Evolutionary conservation across 1,140 invertebrate genomes (phyloP).

Genomic region (Drosophila subobscura): DNA sequence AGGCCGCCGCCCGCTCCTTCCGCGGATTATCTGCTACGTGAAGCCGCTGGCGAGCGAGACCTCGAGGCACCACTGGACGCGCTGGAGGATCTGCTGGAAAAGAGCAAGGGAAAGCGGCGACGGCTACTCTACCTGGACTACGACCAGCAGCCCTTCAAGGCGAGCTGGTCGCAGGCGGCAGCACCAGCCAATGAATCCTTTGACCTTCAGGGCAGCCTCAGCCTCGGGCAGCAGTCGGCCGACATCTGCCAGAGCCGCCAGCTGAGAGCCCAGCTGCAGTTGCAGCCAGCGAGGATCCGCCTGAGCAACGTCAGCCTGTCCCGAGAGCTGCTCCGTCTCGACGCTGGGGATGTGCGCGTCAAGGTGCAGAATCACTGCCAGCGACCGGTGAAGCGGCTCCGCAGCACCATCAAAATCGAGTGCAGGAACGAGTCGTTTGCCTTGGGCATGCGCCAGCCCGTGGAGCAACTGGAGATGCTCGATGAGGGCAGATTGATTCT

Average conservation of each 20-base stretch:
- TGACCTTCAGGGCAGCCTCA: slow-evolving; percentile 8
- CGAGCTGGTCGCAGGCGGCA: slow-evolving; percentile 13
- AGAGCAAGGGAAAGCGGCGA: background rate
- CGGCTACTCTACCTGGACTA: slow-evolving; percentile 68
- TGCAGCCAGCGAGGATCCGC: slow-evolving; percentile 20
- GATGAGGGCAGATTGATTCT: slow-evolving; percentile 29
- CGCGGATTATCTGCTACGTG: background rate
- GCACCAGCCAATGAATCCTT: background rate
- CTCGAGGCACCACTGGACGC: background rate
- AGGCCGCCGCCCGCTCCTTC: background rate
- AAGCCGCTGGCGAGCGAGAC: too few species aligned
- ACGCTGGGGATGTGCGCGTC: background rate
- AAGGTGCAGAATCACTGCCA: slow-evolving; percentile 66
- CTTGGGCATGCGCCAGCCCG: slow-evolving; percentile 57
- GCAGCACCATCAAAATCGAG: slow-evolving; percentile 58
- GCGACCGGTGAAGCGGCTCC: slow-evolving; percentile 23
- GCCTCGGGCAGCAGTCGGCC: background rate
- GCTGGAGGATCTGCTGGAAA: slow-evolving; percentile 12
- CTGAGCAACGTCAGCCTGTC: slow-evolving; percentile 33
- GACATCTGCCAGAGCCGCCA: slow-evolving; percentile 36
- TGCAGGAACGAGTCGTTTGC: slow-evolving; percentile 42
- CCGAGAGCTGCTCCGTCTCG: slow-evolving; percentile 7
- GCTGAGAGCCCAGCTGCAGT: slow-evolving; percentile 30
- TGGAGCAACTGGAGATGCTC: slow-evolving; percentile 40
- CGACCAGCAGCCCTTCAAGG: slow-evolving; percentile 13